Conservation (phyloP, 2,113 vertebrate species). For the Odobenus rosmarus region DNA sequence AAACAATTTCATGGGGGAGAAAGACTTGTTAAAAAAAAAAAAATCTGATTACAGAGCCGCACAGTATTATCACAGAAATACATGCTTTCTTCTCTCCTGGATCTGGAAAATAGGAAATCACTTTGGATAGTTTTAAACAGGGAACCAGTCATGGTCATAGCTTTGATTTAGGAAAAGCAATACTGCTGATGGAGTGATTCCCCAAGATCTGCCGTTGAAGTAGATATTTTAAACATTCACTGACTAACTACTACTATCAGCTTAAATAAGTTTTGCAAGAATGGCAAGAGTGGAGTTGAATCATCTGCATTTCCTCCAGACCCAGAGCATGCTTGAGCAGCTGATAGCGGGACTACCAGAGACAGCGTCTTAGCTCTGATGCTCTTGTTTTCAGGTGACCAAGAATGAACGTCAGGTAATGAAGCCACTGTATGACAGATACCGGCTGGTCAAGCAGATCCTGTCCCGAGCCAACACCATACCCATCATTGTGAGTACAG, state of each 20-base stretch:
- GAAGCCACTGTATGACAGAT: slow-evolving; percentile 98
- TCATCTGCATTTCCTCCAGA: neutral
- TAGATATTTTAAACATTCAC: neutral
- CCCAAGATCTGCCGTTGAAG: neutral
- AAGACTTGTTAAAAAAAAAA: neutral
- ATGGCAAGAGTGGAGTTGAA: neutral
- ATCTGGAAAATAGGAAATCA: neutral
- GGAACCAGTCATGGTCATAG: neutral
- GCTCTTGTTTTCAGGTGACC: slow-evolving; percentile 88
- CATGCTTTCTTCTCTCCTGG: neutral
- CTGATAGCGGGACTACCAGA: neutral
- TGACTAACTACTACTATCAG: neutral
- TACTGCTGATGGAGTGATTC: neutral
- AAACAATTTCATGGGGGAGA: neutral
- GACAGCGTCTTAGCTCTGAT: neutral
- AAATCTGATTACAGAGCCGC: neutral
- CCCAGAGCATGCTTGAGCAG: neutral
- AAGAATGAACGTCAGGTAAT: slow-evolving; percentile 95
- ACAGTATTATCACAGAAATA: neutral
- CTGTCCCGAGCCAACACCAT: slow-evolving; percentile 94
- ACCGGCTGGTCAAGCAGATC: slow-evolving; percentile 98
- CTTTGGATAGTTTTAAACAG: neutral
- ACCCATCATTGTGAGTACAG: slow-evolving; percentile 94
- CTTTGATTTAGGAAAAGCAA: neutral
- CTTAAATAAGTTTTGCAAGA: neutral